phyloP scores from a whole-genome alignment of 1,140 invertebrate genomes.

The Diorhabda elongata region DNA sequence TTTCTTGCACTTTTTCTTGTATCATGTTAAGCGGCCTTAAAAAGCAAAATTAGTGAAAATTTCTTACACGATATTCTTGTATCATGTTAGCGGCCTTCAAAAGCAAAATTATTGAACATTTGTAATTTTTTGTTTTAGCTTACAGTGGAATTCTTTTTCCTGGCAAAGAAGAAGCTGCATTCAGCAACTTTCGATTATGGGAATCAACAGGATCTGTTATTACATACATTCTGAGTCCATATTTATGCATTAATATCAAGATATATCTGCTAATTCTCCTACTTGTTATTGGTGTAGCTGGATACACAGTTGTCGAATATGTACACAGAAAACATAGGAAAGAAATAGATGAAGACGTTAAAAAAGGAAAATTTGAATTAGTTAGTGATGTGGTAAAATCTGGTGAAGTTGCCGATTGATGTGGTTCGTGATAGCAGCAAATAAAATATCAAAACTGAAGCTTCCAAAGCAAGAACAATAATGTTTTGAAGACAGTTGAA shows the following conservation, averaged over 20 bases:
- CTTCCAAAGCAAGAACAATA: no score
- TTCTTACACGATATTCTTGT: no score
- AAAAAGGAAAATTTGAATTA: slow-evolving; percentile 8
- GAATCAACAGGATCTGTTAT: slow-evolving; percentile 86
- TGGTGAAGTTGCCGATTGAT: slow-evolving; percentile 14
- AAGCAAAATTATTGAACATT: not conserved
- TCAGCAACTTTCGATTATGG: slow-evolving; percentile 90
- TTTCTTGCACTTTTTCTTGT: no score
- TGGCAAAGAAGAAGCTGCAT: slow-evolving; percentile 83
- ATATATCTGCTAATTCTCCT: slow-evolving; percentile 70
- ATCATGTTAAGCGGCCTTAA: no score
- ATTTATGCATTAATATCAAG: slow-evolving; percentile 72
- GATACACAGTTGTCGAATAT: slow-evolving; percentile 53
- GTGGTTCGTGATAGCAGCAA: no score
- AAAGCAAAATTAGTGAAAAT: no score
- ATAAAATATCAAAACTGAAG: no score
- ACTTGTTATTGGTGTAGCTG: slow-evolving; percentile 68
- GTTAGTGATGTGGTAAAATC: not conserved
- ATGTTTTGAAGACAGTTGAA: no score
- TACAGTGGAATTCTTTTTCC: slow-evolving; percentile 86
- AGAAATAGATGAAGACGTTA: not conserved
- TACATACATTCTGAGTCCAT: slow-evolving; percentile 73
- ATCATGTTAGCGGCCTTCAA: not conserved
- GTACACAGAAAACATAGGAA: slow-evolving; percentile 19
- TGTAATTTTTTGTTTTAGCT: slow-evolving; percentile 54